Conservation (phyloP, 2,888 invertebrate species). For the Helleia helle region DNA sequence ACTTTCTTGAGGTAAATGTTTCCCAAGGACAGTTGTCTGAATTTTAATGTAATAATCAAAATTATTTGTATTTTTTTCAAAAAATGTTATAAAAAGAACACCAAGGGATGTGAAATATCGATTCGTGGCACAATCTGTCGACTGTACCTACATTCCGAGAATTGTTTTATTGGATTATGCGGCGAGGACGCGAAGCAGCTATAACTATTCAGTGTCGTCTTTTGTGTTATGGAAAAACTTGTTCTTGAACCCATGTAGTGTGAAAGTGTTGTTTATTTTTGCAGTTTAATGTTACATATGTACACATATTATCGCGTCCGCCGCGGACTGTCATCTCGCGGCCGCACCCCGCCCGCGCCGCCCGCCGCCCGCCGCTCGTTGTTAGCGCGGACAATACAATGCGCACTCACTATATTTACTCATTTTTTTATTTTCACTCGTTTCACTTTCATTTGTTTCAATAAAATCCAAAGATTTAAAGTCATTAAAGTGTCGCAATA, state of each 20-base stretch:
- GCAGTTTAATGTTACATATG: slow-evolving; percentile 75
- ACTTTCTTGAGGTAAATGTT: too few species aligned
- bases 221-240: slow-evolving; percentile 75
- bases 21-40: too few species aligned
- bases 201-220: slow-evolving; percentile 75
- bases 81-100: too few species aligned
- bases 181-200: slow-evolving; percentile 69
- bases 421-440: slow-evolving; percentile 26
- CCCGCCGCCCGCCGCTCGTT: slow-evolving; percentile 34
- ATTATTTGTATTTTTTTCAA: too few species aligned
- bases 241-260: slow-evolving; percentile 74
- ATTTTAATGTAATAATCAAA: too few species aligned
- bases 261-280: slow-evolving; percentile 72
- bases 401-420: slow-evolving; percentile 31
- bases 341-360: slow-evolving; percentile 29
- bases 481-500: slow-evolving; percentile 4
- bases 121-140: slow-evolving; percentile 32
- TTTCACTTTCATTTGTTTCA: neutral
- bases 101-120: slow-evolving; percentile 3
- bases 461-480: slow-evolving; percentile 6
- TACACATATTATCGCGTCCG: slow-evolving; percentile 70
- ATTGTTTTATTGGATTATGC: slow-evolving; percentile 75
- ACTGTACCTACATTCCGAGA: slow-evolving; percentile 68
- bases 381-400: slow-evolving; percentile 53
- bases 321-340: slow-evolving; percentile 53